A percentile compares a stretch with the other conserved stretches of the same genome.
These are phyloP conservation scores for Theretra japonica DNA, from an alignment of 2,888 invertebrate species.

Conservation along the genomic window DNA sequence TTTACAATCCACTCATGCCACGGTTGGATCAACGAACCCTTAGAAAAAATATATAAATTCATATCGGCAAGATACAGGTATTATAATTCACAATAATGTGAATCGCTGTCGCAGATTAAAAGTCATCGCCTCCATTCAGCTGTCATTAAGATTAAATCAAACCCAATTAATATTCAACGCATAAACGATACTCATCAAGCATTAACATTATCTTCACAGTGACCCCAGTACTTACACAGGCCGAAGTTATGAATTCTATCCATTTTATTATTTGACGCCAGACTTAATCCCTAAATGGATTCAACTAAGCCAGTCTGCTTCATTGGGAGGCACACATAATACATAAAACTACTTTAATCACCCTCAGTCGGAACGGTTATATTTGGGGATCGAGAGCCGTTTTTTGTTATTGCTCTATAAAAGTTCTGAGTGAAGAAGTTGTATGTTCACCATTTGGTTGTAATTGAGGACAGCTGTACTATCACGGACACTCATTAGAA, in stretches of 20 bases:
- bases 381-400: neutral
- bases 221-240: neutral
- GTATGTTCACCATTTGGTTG: neutral
- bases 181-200: neutral
- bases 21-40: too few species aligned
- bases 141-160: neutral
- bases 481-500: too few species aligned
- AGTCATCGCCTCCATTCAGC: too few species aligned
- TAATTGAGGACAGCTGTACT: neutral
- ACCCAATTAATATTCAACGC: slow-evolving; percentile 22
- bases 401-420: neutral
- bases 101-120: too few species aligned
- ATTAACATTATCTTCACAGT: slow-evolving; percentile 5
- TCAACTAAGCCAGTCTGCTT: slow-evolving; percentile 31
- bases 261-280: slow-evolving; percentile 43
- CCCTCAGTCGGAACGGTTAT: neutral
- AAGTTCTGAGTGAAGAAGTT: neutral
- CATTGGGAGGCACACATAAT: slow-evolving; percentile 32
- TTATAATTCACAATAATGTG: too few species aligned
- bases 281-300: slow-evolving; percentile 41
- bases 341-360: slow-evolving; percentile 18
- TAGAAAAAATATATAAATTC: too few species aligned
- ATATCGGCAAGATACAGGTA: too few species aligned
- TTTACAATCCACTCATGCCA: too few species aligned
- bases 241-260: slow-evolving; percentile 32